A percentile compares a stretch with the other conserved stretches of the same genome.
phyloP scores from a whole-genome alignment of 2,113 vertebrate species.

The Anthoscopus minutus region DNA sequence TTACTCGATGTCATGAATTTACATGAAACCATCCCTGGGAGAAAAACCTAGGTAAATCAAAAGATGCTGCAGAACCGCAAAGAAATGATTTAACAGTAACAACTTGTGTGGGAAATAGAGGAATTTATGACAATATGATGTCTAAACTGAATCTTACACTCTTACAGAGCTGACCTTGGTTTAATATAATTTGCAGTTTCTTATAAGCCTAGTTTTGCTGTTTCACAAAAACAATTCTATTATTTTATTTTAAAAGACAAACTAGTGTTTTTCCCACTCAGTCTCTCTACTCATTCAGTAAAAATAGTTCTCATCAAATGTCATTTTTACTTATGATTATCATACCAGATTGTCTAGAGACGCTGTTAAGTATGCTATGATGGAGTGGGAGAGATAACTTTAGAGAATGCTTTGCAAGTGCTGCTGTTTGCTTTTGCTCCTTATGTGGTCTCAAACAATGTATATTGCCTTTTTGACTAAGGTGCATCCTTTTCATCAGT shows the following conservation, averaged over 20 bases:
- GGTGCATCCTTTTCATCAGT: neutral
- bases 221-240: neutral
- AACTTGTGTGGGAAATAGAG: neutral
- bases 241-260: neutral
- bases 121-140: neutral
- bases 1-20: neutral
- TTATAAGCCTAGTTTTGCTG: neutral
- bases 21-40: neutral
- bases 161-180: neutral
- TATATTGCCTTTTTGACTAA: neutral
- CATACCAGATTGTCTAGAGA: neutral
- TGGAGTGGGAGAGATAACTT: neutral
- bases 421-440: neutral
- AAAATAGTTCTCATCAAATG: neutral
- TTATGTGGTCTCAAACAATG: neutral
- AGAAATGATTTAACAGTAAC: neutral
- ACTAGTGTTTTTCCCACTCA: neutral
- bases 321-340: neutral
- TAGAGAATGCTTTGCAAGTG: neutral
- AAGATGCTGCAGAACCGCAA: neutral
- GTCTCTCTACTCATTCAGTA: neutral
- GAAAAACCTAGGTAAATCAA: neutral
- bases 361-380: neutral
- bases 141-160: neutral
- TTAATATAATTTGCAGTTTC: neutral